Evolutionary conservation across 2,888 invertebrate genomes (phyloP).

Genomic region (Trachelus troglodyta): DNA sequence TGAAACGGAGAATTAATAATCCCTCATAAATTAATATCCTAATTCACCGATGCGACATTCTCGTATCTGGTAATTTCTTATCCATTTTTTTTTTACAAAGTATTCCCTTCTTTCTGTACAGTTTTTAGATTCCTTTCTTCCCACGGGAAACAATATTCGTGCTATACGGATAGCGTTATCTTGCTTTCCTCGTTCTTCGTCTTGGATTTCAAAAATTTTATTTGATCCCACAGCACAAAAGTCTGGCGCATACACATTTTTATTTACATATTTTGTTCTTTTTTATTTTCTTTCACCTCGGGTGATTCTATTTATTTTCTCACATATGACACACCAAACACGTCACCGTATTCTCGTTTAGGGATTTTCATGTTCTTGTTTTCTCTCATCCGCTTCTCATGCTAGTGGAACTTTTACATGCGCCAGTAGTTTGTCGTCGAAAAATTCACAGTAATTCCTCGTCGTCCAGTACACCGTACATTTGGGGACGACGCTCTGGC

Average conservation of each 20-base stretch:
- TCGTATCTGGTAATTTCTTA: background rate
- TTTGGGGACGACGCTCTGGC: conserved; percentile 58
- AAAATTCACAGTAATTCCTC: conserved; percentile 57
- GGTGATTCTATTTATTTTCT: background rate
- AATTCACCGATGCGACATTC: background rate
- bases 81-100: no score
- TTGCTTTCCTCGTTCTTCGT: background rate
- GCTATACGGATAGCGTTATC: background rate
- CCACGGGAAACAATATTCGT: background rate
- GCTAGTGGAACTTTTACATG: background rate
- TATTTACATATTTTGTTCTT: background rate
- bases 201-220: background rate
- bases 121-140: background rate
- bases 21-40: background rate
- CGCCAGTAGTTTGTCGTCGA: background rate
- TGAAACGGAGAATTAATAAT: background rate
- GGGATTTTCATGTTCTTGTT: background rate
- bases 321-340: background rate
- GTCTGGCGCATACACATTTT: background rate
- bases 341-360: background rate
- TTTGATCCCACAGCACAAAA: background rate
- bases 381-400: background rate
- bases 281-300: background rate
- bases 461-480: conserved; percentile 62
- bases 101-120: background rate